phyloP scores from a whole-genome alignment of 23 tunicate species.

The Clavelina lepadiformis region DNA sequence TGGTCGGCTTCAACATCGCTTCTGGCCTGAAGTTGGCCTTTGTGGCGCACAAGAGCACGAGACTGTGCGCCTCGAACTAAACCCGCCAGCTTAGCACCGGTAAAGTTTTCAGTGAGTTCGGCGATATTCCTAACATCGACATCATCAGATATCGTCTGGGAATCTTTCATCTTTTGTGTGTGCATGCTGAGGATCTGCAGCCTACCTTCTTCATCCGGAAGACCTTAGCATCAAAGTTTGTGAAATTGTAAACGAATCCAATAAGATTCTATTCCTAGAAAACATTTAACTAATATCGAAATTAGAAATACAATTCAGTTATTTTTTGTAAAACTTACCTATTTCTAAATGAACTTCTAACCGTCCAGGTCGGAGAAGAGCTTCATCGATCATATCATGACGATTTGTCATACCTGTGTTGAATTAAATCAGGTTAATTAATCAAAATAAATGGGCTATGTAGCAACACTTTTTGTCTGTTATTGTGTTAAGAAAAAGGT shows the following conservation, averaged over 20 bases:
- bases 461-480: too few species aligned
- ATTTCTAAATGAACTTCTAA: conserved; percentile 95
- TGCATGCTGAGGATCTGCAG: conserved; percentile 82
- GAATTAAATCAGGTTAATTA: too few species aligned
- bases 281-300: too few species aligned
- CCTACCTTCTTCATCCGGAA: conserved; percentile 91
- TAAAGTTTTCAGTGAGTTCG: conserved; percentile 88
- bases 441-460: too few species aligned
- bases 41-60: conserved; percentile 82
- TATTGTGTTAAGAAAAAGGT: too few species aligned
- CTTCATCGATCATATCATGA: conserved; percentile 96
- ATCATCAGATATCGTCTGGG: conserved; percentile 48
- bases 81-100: conserved; percentile 97
- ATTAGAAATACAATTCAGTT: background rate
- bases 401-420: conserved; percentile 88
- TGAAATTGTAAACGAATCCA: background rate
- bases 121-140: conserved; percentile 80
- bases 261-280: background rate
- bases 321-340: conserved; percentile 23
- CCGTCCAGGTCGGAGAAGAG: conserved; percentile 90
- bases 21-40: conserved; percentile 50
- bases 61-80: conserved; percentile 91
- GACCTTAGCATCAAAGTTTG: conserved; percentile 19
- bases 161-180: conserved; percentile 62
- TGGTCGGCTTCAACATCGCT: conserved; percentile 78